These are phyloP conservation scores for Poecilia wingei DNA, from an alignment of 2,797 vertebrate species.

Conservation along the genomic window DNA sequence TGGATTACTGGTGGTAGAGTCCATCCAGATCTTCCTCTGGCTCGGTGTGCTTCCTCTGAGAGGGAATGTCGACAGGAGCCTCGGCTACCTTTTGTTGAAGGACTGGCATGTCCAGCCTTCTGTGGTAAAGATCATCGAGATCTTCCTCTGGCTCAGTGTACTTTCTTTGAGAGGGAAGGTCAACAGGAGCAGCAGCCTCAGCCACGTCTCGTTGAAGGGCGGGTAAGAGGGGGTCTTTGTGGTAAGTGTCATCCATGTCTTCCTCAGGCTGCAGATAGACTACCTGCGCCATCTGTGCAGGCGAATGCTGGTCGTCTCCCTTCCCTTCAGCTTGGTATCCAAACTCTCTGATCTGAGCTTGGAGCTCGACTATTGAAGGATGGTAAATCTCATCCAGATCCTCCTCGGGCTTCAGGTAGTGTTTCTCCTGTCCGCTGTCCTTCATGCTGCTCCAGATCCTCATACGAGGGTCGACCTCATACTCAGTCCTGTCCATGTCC, in stretches of 20 bases:
- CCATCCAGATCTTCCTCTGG: constrained; percentile 79
- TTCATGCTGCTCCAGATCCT: constrained; percentile 69
- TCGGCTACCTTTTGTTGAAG: background rate
- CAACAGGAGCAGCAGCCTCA: constrained; percentile 16
- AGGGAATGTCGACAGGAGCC: constrained; percentile 18
- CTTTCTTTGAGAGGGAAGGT: constrained; percentile 30
- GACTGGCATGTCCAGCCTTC: constrained; percentile 4
- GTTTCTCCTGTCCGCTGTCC: constrained; percentile 13
- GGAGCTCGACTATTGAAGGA: constrained; percentile 49
- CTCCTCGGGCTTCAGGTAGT: constrained; percentile 58
- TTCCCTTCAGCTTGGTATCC: constrained; percentile 45
- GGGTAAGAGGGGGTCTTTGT: constrained; percentile 34
- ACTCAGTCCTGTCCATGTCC: constrained; percentile 60
- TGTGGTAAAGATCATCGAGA: constrained; percentile 73
- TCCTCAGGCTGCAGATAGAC: constrained; percentile 64
- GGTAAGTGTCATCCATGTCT: constrained; percentile 75
- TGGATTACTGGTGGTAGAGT: constrained; percentile 69
- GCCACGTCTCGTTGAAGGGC: background rate
- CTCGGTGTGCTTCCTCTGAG: constrained; percentile 57
- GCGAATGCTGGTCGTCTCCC: constrained; percentile 43
- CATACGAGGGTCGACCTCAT: constrained; percentile 71
- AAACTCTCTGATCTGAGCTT: constrained; percentile 18
- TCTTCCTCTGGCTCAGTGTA: constrained; percentile 78
- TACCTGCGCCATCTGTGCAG: constrained; percentile 12
- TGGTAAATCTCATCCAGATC: constrained; percentile 70